phyloP scores from a whole-genome alignment of 1,140 invertebrate genomes.

The Aphelenchoides fujianensis region DNA sequence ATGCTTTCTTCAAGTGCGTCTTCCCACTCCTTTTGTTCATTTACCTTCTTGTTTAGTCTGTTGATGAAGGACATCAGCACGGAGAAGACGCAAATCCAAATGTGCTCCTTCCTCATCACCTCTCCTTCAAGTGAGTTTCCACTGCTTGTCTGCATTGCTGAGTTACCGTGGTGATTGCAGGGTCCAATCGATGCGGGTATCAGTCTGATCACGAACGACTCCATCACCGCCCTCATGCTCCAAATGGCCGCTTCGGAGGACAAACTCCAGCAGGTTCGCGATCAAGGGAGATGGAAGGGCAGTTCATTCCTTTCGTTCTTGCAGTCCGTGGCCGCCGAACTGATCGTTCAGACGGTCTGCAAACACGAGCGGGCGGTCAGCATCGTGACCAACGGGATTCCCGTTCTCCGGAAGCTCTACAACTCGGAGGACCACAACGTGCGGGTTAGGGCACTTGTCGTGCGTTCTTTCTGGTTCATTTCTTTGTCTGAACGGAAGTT shows the following conservation, averaged over 20 bases:
- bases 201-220: slow-evolving; percentile 81
- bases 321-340: slow-evolving; percentile 53
- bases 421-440: slow-evolving; percentile 85
- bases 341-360: slow-evolving; percentile 73
- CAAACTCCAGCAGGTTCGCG: slow-evolving; percentile 64
- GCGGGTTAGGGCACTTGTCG: slow-evolving; percentile 68
- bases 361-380: slow-evolving; percentile 93
- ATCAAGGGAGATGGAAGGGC: slow-evolving; percentile 13
- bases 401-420: slow-evolving; percentile 89
- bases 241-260: slow-evolving; percentile 85
- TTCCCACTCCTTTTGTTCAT: slow-evolving; percentile 11
- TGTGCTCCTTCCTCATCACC: slow-evolving; percentile 81
- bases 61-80: slow-evolving; percentile 48
- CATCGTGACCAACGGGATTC: slow-evolving; percentile 83
- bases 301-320: slow-evolving; percentile 28
- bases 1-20: slow-evolving; percentile 64
- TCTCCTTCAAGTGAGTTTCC: slow-evolving; percentile 69
- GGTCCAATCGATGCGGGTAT: slow-evolving; percentile 92
- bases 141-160: background rate
- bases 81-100: slow-evolving; percentile 67
- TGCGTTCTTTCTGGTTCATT: slow-evolving; percentile 47
- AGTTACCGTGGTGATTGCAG: slow-evolving; percentile 42
- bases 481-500: background rate
- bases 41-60: slow-evolving; percentile 39
- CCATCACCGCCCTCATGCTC: slow-evolving; percentile 91